phyloP scores from a whole-genome alignment of 2,888 invertebrate species.

The Trissolcus japonicus region DNA sequence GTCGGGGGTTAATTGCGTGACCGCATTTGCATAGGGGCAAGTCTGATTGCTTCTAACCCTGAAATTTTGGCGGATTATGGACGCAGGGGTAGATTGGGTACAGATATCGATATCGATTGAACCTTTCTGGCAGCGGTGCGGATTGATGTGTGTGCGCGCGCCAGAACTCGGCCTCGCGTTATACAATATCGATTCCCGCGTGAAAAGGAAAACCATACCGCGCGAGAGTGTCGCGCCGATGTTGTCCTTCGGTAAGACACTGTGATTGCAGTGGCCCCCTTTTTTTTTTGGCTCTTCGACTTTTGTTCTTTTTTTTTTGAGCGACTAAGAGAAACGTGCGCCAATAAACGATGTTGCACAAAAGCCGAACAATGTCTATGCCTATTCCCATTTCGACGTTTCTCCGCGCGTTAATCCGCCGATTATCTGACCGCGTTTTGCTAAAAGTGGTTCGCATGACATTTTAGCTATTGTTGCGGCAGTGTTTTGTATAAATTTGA shows the following conservation, averaged over 20 bases:
- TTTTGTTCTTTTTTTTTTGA: slow-evolving; percentile 19
- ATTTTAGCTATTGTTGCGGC: too few species aligned
- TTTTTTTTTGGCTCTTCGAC: too few species aligned
- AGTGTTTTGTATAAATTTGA: too few species aligned
- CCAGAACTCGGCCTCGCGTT: slow-evolving; percentile 55
- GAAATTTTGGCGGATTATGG: slow-evolving; percentile 7
- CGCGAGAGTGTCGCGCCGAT: slow-evolving; percentile 52
- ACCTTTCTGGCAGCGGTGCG: slow-evolving; percentile 11
- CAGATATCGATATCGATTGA: slow-evolving; percentile 45
- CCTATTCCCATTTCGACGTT: not conserved
- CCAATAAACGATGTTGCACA: slow-evolving; percentile 6
- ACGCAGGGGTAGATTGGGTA: slow-evolving; percentile 1
- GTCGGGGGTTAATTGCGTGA: slow-evolving; percentile 1
- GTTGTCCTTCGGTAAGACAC: slow-evolving; percentile 45
- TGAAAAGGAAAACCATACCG: slow-evolving; percentile 52
- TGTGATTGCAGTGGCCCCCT: slow-evolving; percentile 50
- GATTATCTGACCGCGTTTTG: not conserved
- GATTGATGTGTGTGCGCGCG: slow-evolving; percentile 35
- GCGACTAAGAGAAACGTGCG: slow-evolving; percentile 32
- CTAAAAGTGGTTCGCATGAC: not conserved
- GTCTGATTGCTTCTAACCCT: slow-evolving; percentile 18
- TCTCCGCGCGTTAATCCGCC: not conserved
- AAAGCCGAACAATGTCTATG: not conserved
- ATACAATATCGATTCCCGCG: slow-evolving; percentile 54
- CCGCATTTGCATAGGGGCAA: slow-evolving; percentile 1